Conservation (phyloP, 92 coral and sea anemone species). For the Parazoanthus darwini region DNA sequence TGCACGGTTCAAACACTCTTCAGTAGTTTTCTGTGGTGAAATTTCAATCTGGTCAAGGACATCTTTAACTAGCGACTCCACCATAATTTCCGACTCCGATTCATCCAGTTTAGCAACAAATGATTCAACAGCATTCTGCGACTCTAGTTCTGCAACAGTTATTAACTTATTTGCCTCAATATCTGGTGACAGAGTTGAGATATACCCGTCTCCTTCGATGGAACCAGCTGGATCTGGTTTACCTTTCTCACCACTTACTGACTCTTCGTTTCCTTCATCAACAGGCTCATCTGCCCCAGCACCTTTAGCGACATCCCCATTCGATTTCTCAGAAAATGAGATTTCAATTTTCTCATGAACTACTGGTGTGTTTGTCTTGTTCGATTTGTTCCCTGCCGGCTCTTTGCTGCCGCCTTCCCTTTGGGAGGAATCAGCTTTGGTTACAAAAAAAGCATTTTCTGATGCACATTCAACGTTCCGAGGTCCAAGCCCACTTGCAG, state of each 20-base stretch:
- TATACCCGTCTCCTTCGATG: background rate
- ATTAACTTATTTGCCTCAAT: background rate
- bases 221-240: background rate
- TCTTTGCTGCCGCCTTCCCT: background rate
- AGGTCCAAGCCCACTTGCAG: background rate
- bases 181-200: background rate
- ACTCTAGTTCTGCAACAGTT: background rate
- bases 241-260: background rate
- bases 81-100: background rate
- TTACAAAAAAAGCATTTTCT: background rate
- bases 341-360: background rate
- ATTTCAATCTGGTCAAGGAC: background rate
- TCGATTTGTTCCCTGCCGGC: background rate
- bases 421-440: background rate
- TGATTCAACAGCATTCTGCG: background rate
- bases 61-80: background rate
- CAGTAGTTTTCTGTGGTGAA: background rate
- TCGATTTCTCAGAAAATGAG: background rate
- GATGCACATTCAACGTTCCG: background rate
- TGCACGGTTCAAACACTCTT: background rate
- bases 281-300: background rate
- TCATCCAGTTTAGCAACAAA: background rate
- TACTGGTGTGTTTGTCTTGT: background rate
- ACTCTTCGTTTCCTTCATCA: background rate
- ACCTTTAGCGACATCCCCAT: background rate